Base-by-base conservation (phyloP, 2,113 vertebrate genomes). In the Equus przewalskii region DNA sequence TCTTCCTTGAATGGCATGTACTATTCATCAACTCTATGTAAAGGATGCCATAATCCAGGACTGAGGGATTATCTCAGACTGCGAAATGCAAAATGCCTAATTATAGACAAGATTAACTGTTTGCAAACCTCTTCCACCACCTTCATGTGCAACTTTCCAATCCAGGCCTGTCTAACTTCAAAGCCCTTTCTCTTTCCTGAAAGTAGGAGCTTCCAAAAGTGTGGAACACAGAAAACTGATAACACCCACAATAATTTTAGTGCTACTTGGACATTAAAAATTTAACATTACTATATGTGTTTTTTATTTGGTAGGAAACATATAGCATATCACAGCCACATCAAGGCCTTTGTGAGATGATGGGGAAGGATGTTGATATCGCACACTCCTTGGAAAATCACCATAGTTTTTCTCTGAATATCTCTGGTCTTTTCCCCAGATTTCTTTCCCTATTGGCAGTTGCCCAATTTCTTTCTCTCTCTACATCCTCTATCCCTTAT, bases 81-180 rank as follows among this genome's bases (percentile, higher is more conserved):
- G 58, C 86, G 69, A 82, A 82, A 62, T 75, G 64, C 51, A 96
- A 60, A 76, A 33, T 56, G 15, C 16, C 54, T 75, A n/a, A 86
- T 95, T 87, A 93, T 56, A 76, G 16, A 90, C 26, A 93, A 90
- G 10, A 76, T 60, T 44, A 79, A 95, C 58, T 81, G 46, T 89
- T 64, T 84, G 26, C 9, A 84, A 33, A 58, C 44, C 24, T 78
- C 2, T 84, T 88, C 65, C 26, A 60, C 22, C 60, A 76, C 44
- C 10, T 90, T 81, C 41, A n/a, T 36, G 54, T 86, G 28, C 26
- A 90, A 75, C 58, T 86, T 80, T 81, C 41, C 44, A 90, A n/a
- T 65, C 56, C 12, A 60, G 65, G 15, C 46, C 26, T 51, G 18
- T 62, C 49, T 75, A 49, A 81, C 15, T 56, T 81, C 12, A 95